Conservation (phyloP, 2,113 vertebrate genomes). For the Notarius quadriscutis region DNA sequence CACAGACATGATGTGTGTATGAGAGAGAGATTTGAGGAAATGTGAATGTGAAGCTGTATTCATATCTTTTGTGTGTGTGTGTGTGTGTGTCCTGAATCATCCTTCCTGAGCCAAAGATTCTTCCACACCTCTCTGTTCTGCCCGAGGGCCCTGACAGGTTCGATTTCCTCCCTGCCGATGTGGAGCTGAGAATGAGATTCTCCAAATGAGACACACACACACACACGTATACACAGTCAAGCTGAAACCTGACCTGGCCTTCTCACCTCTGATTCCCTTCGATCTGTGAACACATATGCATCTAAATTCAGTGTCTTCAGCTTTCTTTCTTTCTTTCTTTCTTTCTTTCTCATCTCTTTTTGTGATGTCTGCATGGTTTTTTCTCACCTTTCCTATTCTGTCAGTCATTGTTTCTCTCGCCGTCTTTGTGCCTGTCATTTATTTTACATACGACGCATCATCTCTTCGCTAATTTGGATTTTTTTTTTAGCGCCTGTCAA, state of each 20-base stretch:
- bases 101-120: conserved; percentile 66
- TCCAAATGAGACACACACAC: conserved; percentile 71
- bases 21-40: no score
- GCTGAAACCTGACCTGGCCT: conserved; percentile 75
- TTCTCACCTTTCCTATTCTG: not conserved
- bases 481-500: conserved; percentile 27
- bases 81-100: conserved; percentile 24
- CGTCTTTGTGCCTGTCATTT: conserved; percentile 17
- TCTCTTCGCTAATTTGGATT: not conserved
- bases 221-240: conserved; percentile 61
- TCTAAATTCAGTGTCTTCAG: conserved; percentile 13
- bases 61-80: conserved; percentile 36
- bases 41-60: not conserved
- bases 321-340: not conserved
- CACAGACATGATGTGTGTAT: no score
- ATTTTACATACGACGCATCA: conserved; percentile 1
- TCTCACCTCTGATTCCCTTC: conserved; percentile 71
- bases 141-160: conserved; percentile 79
- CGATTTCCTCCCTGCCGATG: conserved; percentile 72
- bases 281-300: conserved; percentile 59
- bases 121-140: conserved; percentile 77
- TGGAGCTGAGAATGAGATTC: conserved; percentile 79
- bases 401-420: conserved; percentile 3
- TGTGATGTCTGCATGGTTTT: not conserved
- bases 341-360: not conserved